Evolutionary conservation across 2,113 vertebrate species (phyloP).

Genomic region (Phasianus colchicus): DNA sequence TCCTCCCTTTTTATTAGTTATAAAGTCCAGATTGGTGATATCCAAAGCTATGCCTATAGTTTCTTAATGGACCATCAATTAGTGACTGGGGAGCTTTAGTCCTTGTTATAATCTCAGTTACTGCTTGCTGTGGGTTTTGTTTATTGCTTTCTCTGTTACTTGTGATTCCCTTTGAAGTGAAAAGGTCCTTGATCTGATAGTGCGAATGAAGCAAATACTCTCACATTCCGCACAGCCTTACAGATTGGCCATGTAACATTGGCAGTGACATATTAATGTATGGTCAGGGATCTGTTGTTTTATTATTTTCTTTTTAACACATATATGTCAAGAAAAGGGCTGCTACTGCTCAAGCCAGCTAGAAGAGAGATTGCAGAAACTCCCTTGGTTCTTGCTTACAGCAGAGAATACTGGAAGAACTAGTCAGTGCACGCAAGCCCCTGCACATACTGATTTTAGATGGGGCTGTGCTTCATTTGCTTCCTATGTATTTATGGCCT

Average conservation of each 20-base stretch:
- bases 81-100: neutral
- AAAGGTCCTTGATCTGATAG: neutral
- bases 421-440: neutral
- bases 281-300: neutral
- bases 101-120: neutral
- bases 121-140: neutral
- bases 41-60: neutral
- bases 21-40: neutral
- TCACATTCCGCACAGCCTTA: neutral
- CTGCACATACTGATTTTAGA: neutral
- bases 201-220: neutral
- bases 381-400: neutral
- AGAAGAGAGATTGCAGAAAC: neutral
- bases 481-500: neutral
- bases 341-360: neutral
- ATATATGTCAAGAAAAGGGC: neutral
- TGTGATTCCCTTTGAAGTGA: neutral
- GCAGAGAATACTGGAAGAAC: neutral
- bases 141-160: neutral
- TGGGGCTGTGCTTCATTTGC: neutral
- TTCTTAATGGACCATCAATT: neutral
- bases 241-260: neutral
- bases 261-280: neutral
- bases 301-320: neutral
- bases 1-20: neutral